These are phyloP conservation scores for Eupristina koningsbergeri DNA, from an alignment of 1,140 invertebrate genomes.

Conservation along the genomic window DNA sequence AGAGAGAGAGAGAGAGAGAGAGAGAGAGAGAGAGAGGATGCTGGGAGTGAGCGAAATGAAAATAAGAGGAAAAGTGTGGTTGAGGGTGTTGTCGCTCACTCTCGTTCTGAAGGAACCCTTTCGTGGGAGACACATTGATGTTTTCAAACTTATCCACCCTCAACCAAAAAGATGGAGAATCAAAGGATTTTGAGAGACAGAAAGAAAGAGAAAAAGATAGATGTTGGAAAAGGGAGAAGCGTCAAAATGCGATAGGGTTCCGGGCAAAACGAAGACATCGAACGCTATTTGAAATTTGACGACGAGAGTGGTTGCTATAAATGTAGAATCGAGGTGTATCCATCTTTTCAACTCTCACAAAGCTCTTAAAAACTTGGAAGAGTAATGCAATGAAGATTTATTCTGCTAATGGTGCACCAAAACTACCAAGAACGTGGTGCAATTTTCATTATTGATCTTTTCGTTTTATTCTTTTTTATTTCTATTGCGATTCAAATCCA, in stretches of 20 bases:
- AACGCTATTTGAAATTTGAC: constrained; percentile 51
- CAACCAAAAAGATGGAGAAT: constrained; percentile 63
- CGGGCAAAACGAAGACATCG: constrained; percentile 44
- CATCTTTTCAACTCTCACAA: constrained; percentile 20
- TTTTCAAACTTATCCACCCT: constrained; percentile 51
- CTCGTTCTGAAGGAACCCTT: constrained; percentile 61
- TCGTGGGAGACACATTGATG: constrained; percentile 57
- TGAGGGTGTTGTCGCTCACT: constrained; percentile 21
- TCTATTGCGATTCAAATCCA: no score
- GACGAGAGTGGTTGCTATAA: constrained; percentile 29
- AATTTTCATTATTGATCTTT: not conserved
- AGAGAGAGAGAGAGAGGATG: constrained; percentile 30
- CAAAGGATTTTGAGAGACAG: constrained; percentile 63
- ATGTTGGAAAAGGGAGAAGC: constrained; percentile 52
- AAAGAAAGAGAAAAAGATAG: constrained; percentile 43
- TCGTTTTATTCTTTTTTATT: no score
- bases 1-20: not conserved
- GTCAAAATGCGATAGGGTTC: constrained; percentile 58
- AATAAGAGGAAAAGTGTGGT: constrained; percentile 37
- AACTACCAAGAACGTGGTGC: not conserved
- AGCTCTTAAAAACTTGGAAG: constrained; percentile 46
- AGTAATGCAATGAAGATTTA: constrained; percentile 6
- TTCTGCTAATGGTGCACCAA: not conserved
- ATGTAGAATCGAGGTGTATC: not conserved
- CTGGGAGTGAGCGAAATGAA: constrained; percentile 42